Conservation (phyloP, 1,140 invertebrate genomes). For the Penaeus vannamei region DNA sequence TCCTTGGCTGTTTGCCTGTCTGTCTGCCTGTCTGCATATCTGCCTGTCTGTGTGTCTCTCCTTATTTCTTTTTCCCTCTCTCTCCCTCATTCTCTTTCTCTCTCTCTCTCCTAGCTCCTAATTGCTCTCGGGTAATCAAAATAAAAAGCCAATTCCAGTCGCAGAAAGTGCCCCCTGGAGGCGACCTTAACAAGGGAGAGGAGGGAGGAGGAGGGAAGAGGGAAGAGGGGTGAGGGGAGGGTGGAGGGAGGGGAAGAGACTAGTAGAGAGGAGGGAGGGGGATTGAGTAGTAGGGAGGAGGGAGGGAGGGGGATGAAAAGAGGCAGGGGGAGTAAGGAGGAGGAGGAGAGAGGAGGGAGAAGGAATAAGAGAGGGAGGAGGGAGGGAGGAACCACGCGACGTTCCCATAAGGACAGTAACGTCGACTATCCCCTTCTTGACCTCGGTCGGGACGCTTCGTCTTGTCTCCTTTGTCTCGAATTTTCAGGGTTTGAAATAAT, state of each 20-base stretch:
- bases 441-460: no score
- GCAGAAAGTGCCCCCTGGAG: no score
- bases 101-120: not conserved
- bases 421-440: no score
- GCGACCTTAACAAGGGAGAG: not conserved
- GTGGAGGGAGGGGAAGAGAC: not conserved
- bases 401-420: no score
- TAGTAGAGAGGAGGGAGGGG: no score
- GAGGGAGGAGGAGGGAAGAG: not conserved
- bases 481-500: no score
- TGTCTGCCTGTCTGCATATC: not conserved
- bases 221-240: not conserved
- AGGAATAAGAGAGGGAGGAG: not conserved
- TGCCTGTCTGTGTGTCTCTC: not conserved
- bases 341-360: not conserved
- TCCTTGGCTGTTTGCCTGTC: not conserved
- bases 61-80: not conserved
- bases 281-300: no score
- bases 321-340: no score
- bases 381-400: not conserved
- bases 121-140: no score
- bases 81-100: constrained; percentile 30
- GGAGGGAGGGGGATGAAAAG: no score
- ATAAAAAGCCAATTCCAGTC: no score
- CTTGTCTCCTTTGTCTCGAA: no score